Percentiles rank a stretch among this genome's conserved stretches.
These are phyloP conservation scores for Oreotrochilus melanogaster DNA, from an alignment of 2,113 vertebrate genomes.

Conservation along the genomic window DNA sequence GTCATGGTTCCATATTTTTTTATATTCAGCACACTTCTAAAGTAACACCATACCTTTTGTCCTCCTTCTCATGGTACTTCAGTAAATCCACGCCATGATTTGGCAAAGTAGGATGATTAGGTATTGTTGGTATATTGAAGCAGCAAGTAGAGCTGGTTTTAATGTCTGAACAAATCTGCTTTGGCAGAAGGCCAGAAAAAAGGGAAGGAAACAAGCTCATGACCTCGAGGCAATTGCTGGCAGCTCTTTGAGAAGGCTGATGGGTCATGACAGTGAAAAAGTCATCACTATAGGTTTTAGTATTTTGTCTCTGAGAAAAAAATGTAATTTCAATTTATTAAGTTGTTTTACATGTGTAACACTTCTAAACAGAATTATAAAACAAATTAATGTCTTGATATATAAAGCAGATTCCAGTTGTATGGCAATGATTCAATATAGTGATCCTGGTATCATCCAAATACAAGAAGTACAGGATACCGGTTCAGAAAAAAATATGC, in stretches of 20 bases:
- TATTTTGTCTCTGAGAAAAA: background rate
- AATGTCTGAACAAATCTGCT: constrained; percentile 36
- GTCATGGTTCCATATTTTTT: background rate
- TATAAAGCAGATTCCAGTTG: background rate
- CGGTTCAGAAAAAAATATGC: background rate
- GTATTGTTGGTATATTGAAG: background rate
- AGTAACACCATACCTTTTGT: background rate
- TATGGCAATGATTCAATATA: background rate
- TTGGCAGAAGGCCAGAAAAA: constrained; percentile 51
- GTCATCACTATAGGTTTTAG: background rate
- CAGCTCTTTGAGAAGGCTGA: background rate
- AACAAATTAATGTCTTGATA: background rate
- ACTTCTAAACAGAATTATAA: background rate
- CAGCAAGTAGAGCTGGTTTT: background rate
- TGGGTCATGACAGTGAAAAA: background rate
- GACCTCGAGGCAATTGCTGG: constrained; percentile 34
- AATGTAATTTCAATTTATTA: background rate
- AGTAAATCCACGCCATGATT: background rate
- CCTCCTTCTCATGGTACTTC: background rate
- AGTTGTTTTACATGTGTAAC: background rate
- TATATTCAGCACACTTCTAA: background rate
- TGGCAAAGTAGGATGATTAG: background rate
- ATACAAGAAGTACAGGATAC: background rate
- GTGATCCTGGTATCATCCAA: background rate
- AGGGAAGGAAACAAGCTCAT: constrained; percentile 50